These are phyloP conservation scores for Tragopan temminckii DNA, from an alignment of 2,797 vertebrate genomes.

Conservation along the genomic window DNA sequence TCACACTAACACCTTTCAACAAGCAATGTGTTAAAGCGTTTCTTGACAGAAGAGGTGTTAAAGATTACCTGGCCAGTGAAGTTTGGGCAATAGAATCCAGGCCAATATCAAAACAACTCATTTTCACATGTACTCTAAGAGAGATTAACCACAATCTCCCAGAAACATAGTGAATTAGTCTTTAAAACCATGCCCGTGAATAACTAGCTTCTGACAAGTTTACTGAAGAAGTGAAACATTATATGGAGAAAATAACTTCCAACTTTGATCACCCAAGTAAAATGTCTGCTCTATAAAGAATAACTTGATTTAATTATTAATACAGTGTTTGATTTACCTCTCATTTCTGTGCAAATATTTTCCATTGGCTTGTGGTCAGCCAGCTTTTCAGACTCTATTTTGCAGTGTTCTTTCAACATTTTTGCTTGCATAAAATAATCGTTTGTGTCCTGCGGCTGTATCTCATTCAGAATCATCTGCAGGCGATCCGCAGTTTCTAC, in stretches of 20 bases:
- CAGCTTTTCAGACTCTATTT: constrained; percentile 62
- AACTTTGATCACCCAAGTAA: constrained; percentile 6
- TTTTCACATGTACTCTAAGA: not conserved
- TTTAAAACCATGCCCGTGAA: not conserved
- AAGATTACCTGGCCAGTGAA: not conserved
- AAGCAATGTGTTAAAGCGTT: not conserved
- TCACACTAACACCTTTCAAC: not conserved
- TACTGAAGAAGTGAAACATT: constrained; percentile 4
- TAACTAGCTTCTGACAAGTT: not conserved
- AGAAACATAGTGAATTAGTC: not conserved
- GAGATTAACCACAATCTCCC: not conserved
- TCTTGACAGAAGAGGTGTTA: not conserved
- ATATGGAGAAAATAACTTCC: not conserved
- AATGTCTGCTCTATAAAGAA: not conserved
- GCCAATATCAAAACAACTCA: not conserved
- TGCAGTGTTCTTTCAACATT: constrained; percentile 82
- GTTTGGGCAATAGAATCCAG: not conserved
- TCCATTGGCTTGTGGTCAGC: constrained; percentile 19
- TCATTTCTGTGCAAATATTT: constrained; percentile 58
- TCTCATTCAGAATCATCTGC: constrained; percentile 92
- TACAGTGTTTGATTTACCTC: constrained; percentile 71
- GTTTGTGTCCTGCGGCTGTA: constrained; percentile 94
- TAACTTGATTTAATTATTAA: constrained; percentile 35
- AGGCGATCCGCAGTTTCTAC: constrained; percentile 88
- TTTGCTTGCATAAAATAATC: constrained; percentile 91